Percentiles rank a stretch among this genome's conserved stretches.
Conservation (phyloP, 2,113 vertebrate genomes). For the Dolichallabes microphthalmus region DNA sequence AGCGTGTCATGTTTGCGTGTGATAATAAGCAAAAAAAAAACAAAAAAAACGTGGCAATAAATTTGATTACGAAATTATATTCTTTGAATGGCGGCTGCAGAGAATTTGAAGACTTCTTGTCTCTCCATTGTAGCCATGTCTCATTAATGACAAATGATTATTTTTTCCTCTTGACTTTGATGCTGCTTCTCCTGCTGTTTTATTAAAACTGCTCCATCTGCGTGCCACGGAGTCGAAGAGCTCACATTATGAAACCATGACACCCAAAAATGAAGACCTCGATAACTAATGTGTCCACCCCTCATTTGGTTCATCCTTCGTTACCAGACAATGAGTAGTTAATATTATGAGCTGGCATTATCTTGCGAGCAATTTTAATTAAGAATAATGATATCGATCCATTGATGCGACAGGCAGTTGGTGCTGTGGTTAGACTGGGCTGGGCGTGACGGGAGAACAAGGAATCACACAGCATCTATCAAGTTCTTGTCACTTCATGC, state of each 20-base stretch:
- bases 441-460: background rate
- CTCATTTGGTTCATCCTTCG: background rate
- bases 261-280: constrained; percentile 8
- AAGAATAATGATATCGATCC: constrained; percentile 10
- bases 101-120: constrained; percentile 7
- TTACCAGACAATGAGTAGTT: constrained; percentile 10
- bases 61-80: constrained; percentile 34
- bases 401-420: background rate
- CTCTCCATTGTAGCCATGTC: constrained; percentile 11
- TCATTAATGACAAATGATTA: constrained; percentile 41
- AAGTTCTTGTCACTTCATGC: background rate
- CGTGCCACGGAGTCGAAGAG: constrained; percentile 26
- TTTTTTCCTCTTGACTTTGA: constrained; percentile 4
- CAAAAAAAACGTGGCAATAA: background rate
- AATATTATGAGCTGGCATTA: constrained; percentile 3
- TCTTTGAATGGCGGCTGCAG: constrained; percentile 17
- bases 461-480: background rate
- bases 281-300: background rate
- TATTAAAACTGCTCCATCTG: background rate
- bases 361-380: background rate
- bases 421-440: background rate
- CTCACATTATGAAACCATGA: constrained; percentile 19
- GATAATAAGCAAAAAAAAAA: background rate
- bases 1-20: background rate
- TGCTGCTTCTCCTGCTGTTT: constrained; percentile 24